Evolutionary conservation across 30 jellyfish, hydroid and myxozoan species (phyloP).

Genomic region (Hydractinia symbiolongicarpus): DNA sequence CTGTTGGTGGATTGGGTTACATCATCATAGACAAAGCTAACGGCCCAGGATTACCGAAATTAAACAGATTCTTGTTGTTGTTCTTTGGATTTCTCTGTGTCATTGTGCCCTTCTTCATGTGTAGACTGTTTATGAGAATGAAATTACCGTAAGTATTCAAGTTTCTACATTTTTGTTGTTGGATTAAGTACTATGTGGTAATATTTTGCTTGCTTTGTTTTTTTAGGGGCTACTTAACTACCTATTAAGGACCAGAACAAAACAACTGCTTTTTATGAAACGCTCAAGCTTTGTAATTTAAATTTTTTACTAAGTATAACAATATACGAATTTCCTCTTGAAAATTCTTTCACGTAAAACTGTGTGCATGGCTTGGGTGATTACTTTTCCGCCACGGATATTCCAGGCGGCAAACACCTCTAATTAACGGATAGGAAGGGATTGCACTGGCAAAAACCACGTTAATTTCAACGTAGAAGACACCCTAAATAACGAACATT

Average conservation of each 20-base stretch:
- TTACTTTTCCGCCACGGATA: too few species aligned
- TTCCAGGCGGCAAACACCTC: too few species aligned
- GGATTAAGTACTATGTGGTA: not conserved
- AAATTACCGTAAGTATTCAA: slow-evolving; percentile 78
- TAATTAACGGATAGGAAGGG: too few species aligned
- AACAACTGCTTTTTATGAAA: too few species aligned
- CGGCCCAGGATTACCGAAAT: slow-evolving; percentile 92
- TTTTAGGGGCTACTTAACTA: slow-evolving; percentile 41
- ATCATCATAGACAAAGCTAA: slow-evolving; percentile 89
- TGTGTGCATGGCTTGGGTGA: too few species aligned
- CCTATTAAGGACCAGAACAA: not conserved
- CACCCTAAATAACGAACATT: too few species aligned
- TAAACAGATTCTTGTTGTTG: slow-evolving; percentile 73
- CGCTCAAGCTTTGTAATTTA: too few species aligned
- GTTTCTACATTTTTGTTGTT: not conserved
- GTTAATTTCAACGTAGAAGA: too few species aligned
- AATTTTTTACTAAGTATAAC: too few species aligned
- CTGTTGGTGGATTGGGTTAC: slow-evolving; percentile 92
- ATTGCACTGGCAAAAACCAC: too few species aligned
- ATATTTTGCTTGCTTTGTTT: not conserved
- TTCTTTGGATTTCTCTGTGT: slow-evolving; percentile 87
- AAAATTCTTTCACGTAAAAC: too few species aligned
- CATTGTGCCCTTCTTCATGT: slow-evolving; percentile 81
- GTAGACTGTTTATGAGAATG: slow-evolving; percentile 96
- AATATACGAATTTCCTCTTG: too few species aligned